Evolutionary conservation across 2,797 vertebrate species (phyloP).

Genomic region (Acrocephalus scirpaceus): DNA sequence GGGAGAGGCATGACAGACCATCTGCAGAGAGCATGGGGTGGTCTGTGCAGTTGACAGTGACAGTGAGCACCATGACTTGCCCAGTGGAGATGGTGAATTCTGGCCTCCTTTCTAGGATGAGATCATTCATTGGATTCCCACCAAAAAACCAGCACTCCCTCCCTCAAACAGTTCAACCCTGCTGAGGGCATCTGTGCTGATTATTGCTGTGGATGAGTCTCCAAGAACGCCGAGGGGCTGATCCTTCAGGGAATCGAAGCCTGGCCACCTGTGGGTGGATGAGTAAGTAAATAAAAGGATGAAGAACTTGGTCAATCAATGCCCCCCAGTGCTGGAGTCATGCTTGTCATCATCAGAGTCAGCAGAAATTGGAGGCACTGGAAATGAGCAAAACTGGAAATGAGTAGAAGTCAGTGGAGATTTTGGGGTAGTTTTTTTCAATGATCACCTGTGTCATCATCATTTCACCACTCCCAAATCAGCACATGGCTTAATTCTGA

Average conservation of each 20-base stretch:
- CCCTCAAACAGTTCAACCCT: not conserved
- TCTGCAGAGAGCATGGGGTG: not conserved
- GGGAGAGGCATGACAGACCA: not conserved
- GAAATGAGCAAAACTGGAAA: not conserved
- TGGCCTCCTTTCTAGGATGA: slow-evolving; percentile 34
- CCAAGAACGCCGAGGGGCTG: not conserved
- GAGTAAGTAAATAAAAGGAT: not conserved
- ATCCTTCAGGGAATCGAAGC: not conserved
- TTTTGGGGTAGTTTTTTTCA: not conserved
- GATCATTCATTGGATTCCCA: slow-evolving; percentile 30
- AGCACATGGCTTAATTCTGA: not conserved
- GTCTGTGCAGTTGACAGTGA: not conserved
- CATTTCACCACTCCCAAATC: not conserved
- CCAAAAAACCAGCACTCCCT: slow-evolving; percentile 37
- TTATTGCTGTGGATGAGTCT: not conserved
- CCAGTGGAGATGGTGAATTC: not conserved
- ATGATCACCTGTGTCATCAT: not conserved
- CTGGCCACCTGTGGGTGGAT: not conserved
- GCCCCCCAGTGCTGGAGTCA: not conserved
- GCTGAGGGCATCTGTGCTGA: slow-evolving; percentile 67
- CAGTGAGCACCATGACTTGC: not conserved
- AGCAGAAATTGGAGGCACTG: not conserved
- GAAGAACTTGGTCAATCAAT: not conserved
- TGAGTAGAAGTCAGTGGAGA: not conserved
- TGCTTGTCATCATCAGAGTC: not conserved